These are phyloP conservation scores for Hypsopygia costalis DNA, from an alignment of 2,888 invertebrate genomes.

Conservation along the genomic window DNA sequence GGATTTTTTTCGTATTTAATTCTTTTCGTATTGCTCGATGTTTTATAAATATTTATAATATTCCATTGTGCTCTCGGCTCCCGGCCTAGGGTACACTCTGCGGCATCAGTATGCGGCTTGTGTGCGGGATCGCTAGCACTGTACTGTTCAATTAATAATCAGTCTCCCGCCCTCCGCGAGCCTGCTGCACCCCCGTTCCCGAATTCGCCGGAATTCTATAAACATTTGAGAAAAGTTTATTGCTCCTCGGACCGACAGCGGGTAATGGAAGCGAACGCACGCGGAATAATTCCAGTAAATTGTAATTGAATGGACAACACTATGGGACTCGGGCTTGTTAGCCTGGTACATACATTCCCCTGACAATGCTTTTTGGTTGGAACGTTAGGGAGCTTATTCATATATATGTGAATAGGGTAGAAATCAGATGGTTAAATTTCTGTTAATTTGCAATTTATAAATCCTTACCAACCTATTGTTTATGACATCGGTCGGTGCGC, in stretches of 20 bases:
- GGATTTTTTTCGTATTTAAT: background rate
- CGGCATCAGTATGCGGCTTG: background rate
- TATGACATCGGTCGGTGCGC: too few relatives aligned
- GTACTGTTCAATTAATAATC: constrained; percentile 12
- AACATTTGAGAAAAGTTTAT: constrained; percentile 1
- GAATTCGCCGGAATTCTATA: constrained; percentile 1
- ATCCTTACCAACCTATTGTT: too few relatives aligned
- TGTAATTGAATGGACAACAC: background rate
- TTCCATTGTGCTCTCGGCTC: background rate
- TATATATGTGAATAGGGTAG: too few relatives aligned
- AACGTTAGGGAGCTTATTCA: too few relatives aligned
- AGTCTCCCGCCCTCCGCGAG: constrained; percentile 2
- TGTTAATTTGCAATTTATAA: too few relatives aligned
- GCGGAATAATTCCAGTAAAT: background rate
- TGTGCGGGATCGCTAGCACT: background rate
- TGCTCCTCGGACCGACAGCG: background rate
- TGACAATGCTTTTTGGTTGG: too few relatives aligned
- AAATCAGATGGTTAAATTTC: too few relatives aligned
- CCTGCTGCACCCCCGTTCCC: background rate
- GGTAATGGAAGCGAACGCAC: background rate
- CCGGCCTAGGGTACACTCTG: constrained; percentile 1
- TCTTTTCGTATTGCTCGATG: background rate
- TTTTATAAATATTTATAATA: background rate
- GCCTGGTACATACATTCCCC: too few relatives aligned
- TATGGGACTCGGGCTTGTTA: too few relatives aligned